phyloP scores from a whole-genome alignment of 2,113 vertebrate species.

The Chlamydotis undulata region DNA sequence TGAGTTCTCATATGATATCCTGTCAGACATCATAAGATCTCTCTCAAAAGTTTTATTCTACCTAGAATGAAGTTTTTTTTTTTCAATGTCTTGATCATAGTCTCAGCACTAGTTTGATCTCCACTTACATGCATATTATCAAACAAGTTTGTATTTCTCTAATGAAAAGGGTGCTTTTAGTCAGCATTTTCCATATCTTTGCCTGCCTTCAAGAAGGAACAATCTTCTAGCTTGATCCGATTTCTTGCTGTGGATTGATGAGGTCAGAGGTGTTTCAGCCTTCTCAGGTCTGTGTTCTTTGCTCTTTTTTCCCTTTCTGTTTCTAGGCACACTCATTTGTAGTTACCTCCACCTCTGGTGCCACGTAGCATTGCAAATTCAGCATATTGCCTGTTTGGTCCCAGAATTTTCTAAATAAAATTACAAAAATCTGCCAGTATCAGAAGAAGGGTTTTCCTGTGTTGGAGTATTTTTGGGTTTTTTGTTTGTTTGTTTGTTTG shows the following conservation, averaged over 20 bases:
- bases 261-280: background rate
- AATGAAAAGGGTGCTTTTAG: background rate
- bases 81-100: background rate
- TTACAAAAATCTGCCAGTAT: rapidly evolving
- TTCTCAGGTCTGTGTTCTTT: background rate
- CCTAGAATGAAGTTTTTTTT: background rate
- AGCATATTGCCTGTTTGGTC: background rate
- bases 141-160: background rate
- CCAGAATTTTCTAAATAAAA: background rate
- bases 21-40: background rate
- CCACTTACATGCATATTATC: background rate
- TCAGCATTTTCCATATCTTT: background rate
- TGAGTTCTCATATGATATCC: background rate
- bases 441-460: background rate
- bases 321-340: background rate
- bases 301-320: background rate
- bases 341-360: background rate
- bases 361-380: background rate
- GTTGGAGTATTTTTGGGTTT: rapidly evolving
- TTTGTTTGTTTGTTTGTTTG: background rate
- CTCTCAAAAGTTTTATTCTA: background rate
- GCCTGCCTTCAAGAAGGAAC: background rate
- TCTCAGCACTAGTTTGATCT: background rate
- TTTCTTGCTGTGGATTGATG: background rate
- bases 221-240: background rate